These are phyloP conservation scores for Orcinus orca DNA, from an alignment of 2,113 vertebrate genomes.

Conservation along the genomic window DNA sequence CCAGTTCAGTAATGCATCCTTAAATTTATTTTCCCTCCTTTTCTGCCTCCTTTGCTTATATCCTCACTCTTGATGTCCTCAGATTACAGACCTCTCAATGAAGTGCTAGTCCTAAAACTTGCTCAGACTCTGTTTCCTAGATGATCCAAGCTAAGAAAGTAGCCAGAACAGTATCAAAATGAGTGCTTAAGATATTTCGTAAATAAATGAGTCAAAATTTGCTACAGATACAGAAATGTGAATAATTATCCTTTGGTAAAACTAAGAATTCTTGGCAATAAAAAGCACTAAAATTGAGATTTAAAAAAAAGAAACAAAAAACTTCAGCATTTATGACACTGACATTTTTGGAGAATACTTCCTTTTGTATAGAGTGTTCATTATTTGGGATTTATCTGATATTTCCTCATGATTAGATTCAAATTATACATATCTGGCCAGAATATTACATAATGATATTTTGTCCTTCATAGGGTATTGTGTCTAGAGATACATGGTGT, in stretches of 20 bases:
- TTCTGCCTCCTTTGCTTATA: neutral
- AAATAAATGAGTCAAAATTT: neutral
- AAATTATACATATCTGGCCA: neutral
- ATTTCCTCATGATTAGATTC: neutral
- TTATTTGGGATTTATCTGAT: neutral
- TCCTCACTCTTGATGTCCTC: neutral
- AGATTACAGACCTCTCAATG: neutral
- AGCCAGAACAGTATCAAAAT: neutral
- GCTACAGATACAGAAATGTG: neutral
- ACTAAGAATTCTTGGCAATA: constrained; percentile 11
- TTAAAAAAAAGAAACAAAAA: neutral
- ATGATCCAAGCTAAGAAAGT: neutral
- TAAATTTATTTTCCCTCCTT: neutral
- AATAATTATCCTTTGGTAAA: neutral
- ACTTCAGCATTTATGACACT: neutral
- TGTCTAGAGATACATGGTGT: neutral
- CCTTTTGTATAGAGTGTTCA: neutral
- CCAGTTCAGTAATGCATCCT: neutral
- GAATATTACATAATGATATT: neutral
- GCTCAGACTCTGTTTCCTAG: neutral
- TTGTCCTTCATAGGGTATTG: neutral
- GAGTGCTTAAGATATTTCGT: neutral
- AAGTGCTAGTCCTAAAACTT: neutral
- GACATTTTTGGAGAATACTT: neutral
- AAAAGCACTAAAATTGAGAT: neutral